A percentile compares a stretch with the other conserved stretches of the same genome.
These are phyloP conservation scores for Zaprionus camerounensis DNA, from an alignment of 1,140 invertebrate genomes.

Conservation along the genomic window DNA sequence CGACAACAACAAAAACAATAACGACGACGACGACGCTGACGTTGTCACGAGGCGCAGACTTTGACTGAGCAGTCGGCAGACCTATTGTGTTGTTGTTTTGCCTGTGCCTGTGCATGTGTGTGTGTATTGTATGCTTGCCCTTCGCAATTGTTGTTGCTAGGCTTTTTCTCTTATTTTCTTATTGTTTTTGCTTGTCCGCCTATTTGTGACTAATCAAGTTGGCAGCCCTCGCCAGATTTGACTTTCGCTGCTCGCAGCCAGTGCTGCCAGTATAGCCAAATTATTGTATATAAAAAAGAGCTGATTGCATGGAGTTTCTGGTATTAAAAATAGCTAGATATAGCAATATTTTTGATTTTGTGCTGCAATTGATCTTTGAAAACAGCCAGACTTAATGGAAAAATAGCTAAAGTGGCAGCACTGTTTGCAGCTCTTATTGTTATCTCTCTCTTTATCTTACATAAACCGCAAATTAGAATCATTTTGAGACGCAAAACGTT, in stretches of 20 bases:
- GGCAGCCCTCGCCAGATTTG: slow-evolving; percentile 47
- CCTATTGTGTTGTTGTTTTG: slow-evolving; percentile 34
- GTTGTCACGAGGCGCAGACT: slow-evolving; percentile 55
- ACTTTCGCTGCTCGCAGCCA: slow-evolving; percentile 37
- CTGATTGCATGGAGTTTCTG: too few species aligned
- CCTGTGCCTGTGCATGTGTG: neutral
- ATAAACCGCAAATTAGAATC: slow-evolving; percentile 49
- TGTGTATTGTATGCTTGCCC: slow-evolving; percentile 24
- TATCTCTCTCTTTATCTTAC: slow-evolving; percentile 8
- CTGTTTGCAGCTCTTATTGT: slow-evolving; percentile 3
- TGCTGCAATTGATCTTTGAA: too few species aligned
- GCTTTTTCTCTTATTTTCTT: slow-evolving; percentile 25
- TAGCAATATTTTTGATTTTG: too few species aligned
- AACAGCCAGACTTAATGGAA: too few species aligned
- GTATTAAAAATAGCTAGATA: too few species aligned
- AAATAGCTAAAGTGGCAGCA: too few species aligned
- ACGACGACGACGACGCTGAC: slow-evolving; percentile 21
- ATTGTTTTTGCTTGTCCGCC: slow-evolving; percentile 28
- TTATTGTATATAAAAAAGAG: too few species aligned
- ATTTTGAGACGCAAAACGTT: slow-evolving; percentile 54
- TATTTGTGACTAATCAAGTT: slow-evolving; percentile 58
- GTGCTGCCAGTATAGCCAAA: too few species aligned
- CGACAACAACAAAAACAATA: slow-evolving; percentile 11
- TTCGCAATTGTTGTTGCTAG: slow-evolving; percentile 32
- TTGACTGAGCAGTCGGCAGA: slow-evolving; percentile 51